A percentile compares a stretch with the other conserved stretches of the same genome.
phyloP scores from a whole-genome alignment of 1,140 invertebrate species.

The Drosophila nigrodunni region DNA sequence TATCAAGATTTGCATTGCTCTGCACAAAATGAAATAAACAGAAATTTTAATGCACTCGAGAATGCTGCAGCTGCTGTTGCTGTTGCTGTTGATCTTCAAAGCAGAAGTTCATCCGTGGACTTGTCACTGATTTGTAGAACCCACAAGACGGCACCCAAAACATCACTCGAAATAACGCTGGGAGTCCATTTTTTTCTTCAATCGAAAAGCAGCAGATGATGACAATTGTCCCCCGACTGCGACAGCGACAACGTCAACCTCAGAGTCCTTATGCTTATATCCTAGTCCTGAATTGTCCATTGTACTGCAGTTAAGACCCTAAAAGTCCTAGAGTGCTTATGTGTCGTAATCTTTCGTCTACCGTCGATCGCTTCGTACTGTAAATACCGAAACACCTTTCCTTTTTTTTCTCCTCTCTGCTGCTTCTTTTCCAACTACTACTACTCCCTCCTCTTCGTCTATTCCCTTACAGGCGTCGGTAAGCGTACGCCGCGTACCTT shows the following conservation, averaged over 20 bases:
- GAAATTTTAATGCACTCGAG: conserved; percentile 16
- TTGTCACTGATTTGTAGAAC: conserved; percentile 3
- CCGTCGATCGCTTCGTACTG: conserved; percentile 36
- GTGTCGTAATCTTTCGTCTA: conserved; percentile 71
- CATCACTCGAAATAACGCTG: conserved; percentile 57
- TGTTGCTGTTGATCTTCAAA: conserved; percentile 21
- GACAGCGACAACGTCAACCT: conserved; percentile 50
- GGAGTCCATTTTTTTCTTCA: conserved; percentile 36
- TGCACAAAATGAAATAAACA: neutral
- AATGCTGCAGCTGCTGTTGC: conserved; percentile 37
- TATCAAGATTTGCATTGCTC: conserved; percentile 48
- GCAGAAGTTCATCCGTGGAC: conserved; percentile 12
- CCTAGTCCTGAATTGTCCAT: conserved; percentile 16
- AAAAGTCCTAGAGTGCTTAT: conserved; percentile 59
- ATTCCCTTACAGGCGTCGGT: conserved; percentile 21
- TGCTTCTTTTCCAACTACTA: neutral
- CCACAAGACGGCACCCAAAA: conserved; percentile 61
- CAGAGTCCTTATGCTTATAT: conserved; percentile 33
- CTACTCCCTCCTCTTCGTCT: neutral
- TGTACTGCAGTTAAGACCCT: conserved; percentile 36
- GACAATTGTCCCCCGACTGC: conserved; percentile 35
- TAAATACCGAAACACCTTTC: conserved; percentile 74
- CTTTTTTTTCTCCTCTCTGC: conserved; percentile 18
- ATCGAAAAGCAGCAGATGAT: conserved; percentile 59
- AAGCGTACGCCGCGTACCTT: conserved; percentile 30